These are phyloP conservation scores for Gibbula magus DNA, from an alignment of 2,888 invertebrate species.

Conservation along the genomic window DNA sequence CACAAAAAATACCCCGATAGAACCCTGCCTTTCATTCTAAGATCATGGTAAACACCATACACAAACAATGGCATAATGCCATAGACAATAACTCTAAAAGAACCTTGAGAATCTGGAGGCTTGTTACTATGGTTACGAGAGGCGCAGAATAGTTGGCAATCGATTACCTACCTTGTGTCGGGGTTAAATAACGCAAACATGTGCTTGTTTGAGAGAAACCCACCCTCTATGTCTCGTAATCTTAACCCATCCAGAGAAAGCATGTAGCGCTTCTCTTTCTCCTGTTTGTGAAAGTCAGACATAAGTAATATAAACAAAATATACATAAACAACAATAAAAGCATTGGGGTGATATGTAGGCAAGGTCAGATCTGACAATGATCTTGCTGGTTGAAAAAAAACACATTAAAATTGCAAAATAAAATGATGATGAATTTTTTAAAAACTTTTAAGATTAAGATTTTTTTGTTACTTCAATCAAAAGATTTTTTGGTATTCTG, in stretches of 20 bases:
- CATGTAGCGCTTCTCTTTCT: constrained; percentile 99
- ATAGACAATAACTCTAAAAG: too few relatives aligned
- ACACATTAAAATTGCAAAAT: too few relatives aligned
- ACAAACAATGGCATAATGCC: too few relatives aligned
- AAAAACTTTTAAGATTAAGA: too few relatives aligned
- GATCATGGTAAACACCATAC: too few relatives aligned
- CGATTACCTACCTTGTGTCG: constrained; percentile 85
- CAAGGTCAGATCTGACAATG: too few relatives aligned
- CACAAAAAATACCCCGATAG: too few relatives aligned
- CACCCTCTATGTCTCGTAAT: constrained; percentile 95
- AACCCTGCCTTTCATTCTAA: too few relatives aligned
- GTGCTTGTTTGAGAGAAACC: constrained; percentile 95
- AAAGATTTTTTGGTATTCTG: background rate
- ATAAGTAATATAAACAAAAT: constrained; percentile 78
- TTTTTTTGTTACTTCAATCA: too few relatives aligned
- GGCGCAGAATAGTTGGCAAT: background rate
- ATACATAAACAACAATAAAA: background rate
- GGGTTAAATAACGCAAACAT: constrained; percentile 99
- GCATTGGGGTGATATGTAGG: too few relatives aligned
- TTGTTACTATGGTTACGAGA: constrained; percentile 5
- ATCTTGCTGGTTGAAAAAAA: too few relatives aligned
- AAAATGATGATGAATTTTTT: too few relatives aligned
- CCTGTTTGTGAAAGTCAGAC: constrained; percentile 79
- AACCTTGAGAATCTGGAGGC: background rate
- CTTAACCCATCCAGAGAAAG: constrained; percentile 96